Percentiles rank a stretch among this genome's conserved stretches.
Evolutionary conservation across 2,113 vertebrate genomes (phyloP).

Genomic region (Choloepus hoffmanni): DNA sequence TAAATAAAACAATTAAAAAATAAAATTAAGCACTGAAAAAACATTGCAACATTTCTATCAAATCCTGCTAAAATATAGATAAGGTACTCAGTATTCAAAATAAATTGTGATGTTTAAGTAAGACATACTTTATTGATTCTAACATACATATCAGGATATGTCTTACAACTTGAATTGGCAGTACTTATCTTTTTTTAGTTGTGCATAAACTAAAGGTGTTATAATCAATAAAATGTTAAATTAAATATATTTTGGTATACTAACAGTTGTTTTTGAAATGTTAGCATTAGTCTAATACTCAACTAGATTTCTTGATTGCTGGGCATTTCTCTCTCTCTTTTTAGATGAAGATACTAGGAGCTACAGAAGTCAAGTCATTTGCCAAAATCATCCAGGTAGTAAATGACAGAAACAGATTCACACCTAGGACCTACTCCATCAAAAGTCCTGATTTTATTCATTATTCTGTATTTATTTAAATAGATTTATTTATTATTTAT

Average conservation of each 20-base stretch:
- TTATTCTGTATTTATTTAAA: neutral
- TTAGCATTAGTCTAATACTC: neutral
- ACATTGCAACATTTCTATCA: neutral
- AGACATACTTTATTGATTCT: neutral
- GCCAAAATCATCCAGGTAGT: neutral
- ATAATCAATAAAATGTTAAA: neutral
- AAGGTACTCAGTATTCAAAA: neutral
- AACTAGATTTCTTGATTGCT: neutral
- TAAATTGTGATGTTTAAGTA: neutral
- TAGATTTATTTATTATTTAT: too few relatives aligned
- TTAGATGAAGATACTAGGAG: neutral
- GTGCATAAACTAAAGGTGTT: neutral
- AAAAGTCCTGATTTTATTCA: neutral
- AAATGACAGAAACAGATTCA: neutral
- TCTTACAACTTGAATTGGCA: neutral
- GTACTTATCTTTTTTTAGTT: neutral
- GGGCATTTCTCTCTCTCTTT: neutral
- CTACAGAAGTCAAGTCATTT: neutral
- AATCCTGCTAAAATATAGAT: neutral
- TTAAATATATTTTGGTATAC: neutral
- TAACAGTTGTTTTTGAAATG: neutral
- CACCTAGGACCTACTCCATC: neutral
- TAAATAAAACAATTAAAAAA: neutral
- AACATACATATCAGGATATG: neutral
- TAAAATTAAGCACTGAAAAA: neutral